These are phyloP conservation scores for Stegodyphus dumicola DNA, from an alignment of 1,140 invertebrate genomes.

Conservation along the genomic window DNA sequence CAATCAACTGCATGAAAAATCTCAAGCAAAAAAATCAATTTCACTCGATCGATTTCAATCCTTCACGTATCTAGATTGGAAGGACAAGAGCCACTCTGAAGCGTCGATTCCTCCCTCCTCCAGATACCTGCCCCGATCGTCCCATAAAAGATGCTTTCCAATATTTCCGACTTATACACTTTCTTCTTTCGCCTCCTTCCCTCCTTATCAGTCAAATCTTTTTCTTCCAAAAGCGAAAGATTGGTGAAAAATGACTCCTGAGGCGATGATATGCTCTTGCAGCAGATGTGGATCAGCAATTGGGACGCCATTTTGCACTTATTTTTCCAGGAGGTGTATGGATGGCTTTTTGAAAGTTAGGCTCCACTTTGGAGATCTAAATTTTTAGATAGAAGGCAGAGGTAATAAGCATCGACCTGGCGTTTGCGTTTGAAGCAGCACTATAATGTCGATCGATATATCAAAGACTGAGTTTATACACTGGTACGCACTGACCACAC, in stretches of 20 bases:
- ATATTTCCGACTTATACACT: slow-evolving; percentile 9
- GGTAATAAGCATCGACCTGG: slow-evolving; percentile 38
- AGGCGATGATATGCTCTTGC: slow-evolving; percentile 26
- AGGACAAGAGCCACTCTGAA: too few relatives aligned
- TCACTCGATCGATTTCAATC: too few relatives aligned
- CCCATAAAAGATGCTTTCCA: slow-evolving; percentile 17
- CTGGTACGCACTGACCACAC: too few relatives aligned
- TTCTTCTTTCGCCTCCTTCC: slow-evolving; percentile 2
- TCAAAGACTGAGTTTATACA: too few relatives aligned
- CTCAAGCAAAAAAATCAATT: too few relatives aligned
- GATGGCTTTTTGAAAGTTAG: slow-evolving; percentile 18
- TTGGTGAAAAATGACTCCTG: slow-evolving; percentile 36
- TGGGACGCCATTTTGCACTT: slow-evolving; percentile 20
- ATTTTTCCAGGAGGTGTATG: neutral
- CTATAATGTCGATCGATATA: too few relatives aligned
- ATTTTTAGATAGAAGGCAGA: slow-evolving; percentile 10
- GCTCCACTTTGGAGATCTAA: neutral
- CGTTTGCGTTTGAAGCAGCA: neutral
- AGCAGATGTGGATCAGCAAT: slow-evolving; percentile 40
- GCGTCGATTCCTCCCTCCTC: neutral
- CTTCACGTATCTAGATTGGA: too few relatives aligned
- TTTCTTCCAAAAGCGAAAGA: slow-evolving; percentile 22
- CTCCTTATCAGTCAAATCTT: slow-evolving; percentile 17
- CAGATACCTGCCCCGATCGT: slow-evolving; percentile 25
- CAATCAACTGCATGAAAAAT: too few relatives aligned